phyloP scores from a whole-genome alignment of 2,888 invertebrate species.

The Lacanobia wlatinum region DNA sequence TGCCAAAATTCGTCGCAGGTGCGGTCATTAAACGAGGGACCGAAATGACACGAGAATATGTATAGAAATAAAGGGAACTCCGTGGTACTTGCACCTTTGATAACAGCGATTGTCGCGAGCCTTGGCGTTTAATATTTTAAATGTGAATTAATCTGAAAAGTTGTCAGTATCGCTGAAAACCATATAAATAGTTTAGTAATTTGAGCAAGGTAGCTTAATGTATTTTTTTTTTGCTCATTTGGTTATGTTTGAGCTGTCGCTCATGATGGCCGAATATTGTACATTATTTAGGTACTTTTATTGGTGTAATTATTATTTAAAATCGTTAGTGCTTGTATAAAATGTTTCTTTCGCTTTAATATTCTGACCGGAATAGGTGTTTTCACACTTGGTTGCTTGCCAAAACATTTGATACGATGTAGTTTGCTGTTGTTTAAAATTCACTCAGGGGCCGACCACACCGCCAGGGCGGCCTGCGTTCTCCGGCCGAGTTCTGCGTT shows the following conservation, averaged over 20 bases:
- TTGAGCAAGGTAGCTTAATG: slow-evolving; percentile 33
- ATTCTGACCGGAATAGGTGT: slow-evolving; percentile 14
- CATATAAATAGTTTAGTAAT: slow-evolving; percentile 19
- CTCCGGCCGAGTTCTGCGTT: too few relatives aligned
- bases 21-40: background rate
- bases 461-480: too few relatives aligned
- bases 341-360: slow-evolving; percentile 33
- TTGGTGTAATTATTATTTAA: slow-evolving; percentile 45
- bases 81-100: background rate
- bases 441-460: too few relatives aligned
- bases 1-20: background rate
- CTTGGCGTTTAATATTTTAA: background rate
- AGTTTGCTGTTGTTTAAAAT: slow-evolving; percentile 1
- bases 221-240: slow-evolving; percentile 45
- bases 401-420: slow-evolving; percentile 1
- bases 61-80: background rate
- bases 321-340: slow-evolving; percentile 35
- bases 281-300: slow-evolving; percentile 49
- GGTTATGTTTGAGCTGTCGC: slow-evolving; percentile 4
- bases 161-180: slow-evolving; percentile 6
- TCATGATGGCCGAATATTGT: slow-evolving; percentile 20
- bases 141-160: slow-evolving; percentile 30
- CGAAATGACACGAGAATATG: background rate
- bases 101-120: background rate
- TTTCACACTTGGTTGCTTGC: slow-evolving; percentile 53